Evolutionary conservation across 2,888 invertebrate species (phyloP).

Genomic region (Eurytoma californica): DNA sequence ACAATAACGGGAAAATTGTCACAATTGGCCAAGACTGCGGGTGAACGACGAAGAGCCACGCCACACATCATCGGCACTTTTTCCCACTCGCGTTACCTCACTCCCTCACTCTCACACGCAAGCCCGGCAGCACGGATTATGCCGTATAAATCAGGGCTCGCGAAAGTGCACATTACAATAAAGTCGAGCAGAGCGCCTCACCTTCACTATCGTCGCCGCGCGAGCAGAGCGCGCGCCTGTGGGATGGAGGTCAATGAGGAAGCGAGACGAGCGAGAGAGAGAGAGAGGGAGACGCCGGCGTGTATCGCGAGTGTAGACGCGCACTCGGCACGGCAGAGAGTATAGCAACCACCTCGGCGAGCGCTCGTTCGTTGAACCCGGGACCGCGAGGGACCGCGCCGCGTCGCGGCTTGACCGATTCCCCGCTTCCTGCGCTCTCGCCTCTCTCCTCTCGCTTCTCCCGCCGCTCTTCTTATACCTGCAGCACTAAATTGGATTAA

Average conservation of each 20-base stretch:
- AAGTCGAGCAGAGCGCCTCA: conserved; percentile 29
- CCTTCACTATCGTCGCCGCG: conserved; percentile 38
- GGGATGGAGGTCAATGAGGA: conserved; percentile 61
- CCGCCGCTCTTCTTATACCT: not conserved
- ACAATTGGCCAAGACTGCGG: too few species aligned
- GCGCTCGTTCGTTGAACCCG: conserved; percentile 62
- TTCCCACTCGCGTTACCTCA: not conserved
- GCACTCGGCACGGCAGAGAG: not conserved
- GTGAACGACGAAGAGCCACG: too few species aligned
- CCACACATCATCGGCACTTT: not conserved
- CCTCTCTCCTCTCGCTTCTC: not conserved
- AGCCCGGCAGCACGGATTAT: conserved; percentile 8
- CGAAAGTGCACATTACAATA: conserved; percentile 14
- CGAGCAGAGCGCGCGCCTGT: conserved; percentile 11
- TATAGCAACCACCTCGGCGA: conserved; percentile 41
- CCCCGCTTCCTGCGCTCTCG: conserved; percentile 11
- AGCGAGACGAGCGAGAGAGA: conserved; percentile 54
- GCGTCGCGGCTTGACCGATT: conserved; percentile 59
- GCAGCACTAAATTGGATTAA: too few species aligned
- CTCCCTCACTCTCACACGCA: conserved; percentile 13
- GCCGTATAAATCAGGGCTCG: conserved; percentile 6
- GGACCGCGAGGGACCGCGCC: conserved; percentile 54
- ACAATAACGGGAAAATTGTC: too few species aligned
- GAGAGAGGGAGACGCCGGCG: conserved; percentile 7
- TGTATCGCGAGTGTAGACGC: not conserved